Conservation (phyloP, 2,888 invertebrate genomes). For the Cosmorhoe ocellata region DNA sequence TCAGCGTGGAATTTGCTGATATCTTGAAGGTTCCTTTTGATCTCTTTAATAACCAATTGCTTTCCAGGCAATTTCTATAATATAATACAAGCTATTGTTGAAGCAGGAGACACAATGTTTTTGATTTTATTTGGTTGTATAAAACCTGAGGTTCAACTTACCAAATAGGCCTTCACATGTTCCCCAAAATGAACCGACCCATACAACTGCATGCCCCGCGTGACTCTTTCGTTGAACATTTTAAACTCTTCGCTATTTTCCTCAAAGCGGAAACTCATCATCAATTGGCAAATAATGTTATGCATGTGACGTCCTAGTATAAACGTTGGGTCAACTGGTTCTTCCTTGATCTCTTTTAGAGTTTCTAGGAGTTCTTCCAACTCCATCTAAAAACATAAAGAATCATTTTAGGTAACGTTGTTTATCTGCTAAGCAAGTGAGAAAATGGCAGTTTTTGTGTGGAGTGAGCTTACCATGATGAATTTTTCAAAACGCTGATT, state of each 20-base stretch:
- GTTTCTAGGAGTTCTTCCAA: constrained; percentile 84
- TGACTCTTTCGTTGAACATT: constrained; percentile 88
- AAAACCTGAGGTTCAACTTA: constrained; percentile 38
- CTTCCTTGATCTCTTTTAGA: constrained; percentile 25
- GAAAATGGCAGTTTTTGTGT: background rate
- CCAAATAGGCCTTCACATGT: constrained; percentile 86
- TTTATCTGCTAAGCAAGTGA: too few relatives aligned
- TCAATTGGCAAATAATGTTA: constrained; percentile 91
- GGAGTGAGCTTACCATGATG: constrained; percentile 84
- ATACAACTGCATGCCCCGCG: constrained; percentile 91
- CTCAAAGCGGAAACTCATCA: constrained; percentile 91
- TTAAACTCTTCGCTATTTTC: constrained; percentile 87
- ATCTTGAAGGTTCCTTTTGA: constrained; percentile 60
- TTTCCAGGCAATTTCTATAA: constrained; percentile 51
- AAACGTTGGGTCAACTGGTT: constrained; percentile 85
- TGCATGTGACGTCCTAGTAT: constrained; percentile 88
- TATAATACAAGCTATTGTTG: background rate
- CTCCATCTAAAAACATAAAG: constrained; percentile 78
- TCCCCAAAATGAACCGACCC: constrained; percentile 88
- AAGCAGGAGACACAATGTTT: too few relatives aligned
- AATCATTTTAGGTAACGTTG: too few relatives aligned
- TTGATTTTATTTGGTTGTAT: too few relatives aligned
- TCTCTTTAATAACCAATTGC: constrained; percentile 63
- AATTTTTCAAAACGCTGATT: constrained; percentile 87
- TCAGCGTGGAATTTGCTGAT: constrained; percentile 47